Evolutionary conservation across 2,113 vertebrate genomes (phyloP), one percentile per base, ranked within the genome.

Genomic region (Anser brachyrhynchus): DNA sequence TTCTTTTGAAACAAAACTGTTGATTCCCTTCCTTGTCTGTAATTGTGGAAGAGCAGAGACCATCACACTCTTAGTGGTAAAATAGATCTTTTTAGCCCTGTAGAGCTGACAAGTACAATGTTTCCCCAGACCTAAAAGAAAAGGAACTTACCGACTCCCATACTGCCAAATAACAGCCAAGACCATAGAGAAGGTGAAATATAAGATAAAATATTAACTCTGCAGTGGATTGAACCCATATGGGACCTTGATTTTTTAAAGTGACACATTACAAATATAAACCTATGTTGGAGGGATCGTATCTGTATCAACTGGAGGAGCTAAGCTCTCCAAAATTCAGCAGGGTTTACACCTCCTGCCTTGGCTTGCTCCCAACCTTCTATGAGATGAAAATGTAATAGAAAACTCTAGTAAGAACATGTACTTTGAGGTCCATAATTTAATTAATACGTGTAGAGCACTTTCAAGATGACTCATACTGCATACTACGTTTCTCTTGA

Each of bases 391-490:
- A 90, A 94, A 74, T 59, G 21, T 71, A 84, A 58, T 11, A 81
- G 46, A 73, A 71, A 81, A 52, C 37, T 81, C 69, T 5, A 84
- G 37, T 19, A 96, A 74, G 65, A 92, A 89, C 65, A 89, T 12
- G 46, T 57, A 77, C 91, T 92, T 94, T 84, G 91, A 93, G 43
- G 28, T 77, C 52, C 33, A 20, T 55, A 19, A 81, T 89, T 77
- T 72, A 52, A 95, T 92, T 93, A 89, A 87, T 67, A 84, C 10
- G 37, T 72, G 67, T 91, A 75, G 73, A 84, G 58, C 58, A 66
- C 43, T 84, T 94, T 84, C 46, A 82, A 65, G 84, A 75, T 84
- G 73, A 89, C 51, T 89, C 49, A 49, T 49, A 79, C 17, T 44
- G 54, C 91, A 69, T 58, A 51, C 20, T 8, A 37, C 14, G 31